Evolutionary conservation across 1,140 invertebrate genomes (phyloP).

Genomic region (Drosophila sturtevanti): DNA sequence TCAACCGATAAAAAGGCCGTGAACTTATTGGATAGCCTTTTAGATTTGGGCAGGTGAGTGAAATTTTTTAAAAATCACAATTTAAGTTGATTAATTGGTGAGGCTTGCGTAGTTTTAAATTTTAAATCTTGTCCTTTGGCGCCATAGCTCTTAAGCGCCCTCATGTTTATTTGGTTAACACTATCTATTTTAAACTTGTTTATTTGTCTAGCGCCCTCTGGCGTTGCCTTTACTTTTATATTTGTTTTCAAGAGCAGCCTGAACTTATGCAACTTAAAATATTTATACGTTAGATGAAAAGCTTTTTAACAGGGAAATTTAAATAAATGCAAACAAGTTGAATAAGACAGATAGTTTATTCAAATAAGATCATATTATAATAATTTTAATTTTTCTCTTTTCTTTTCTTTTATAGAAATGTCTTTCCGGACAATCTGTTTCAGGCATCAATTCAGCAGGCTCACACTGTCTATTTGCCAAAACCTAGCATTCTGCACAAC

Average conservation of each 20-base stretch:
- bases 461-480: conserved; percentile 88
- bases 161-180: neutral
- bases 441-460: conserved; percentile 93
- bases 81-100: no score
- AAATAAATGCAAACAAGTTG: neutral
- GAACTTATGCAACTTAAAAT: neutral
- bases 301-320: neutral
- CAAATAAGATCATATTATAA: no score
- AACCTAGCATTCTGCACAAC: conserved; percentile 53
- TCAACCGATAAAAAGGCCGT: conserved; percentile 85
- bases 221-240: neutral
- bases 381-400: neutral
- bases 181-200: neutral
- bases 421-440: conserved; percentile 94
- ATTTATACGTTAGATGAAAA: neutral
- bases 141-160: neutral
- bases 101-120: neutral
- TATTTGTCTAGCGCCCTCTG: neutral
- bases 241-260: neutral
- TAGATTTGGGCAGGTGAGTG: conserved; percentile 91
- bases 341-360: no score
- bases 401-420: conserved; percentile 87
- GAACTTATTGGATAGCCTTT: conserved; percentile 91
- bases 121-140: neutral
- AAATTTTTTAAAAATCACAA: no score